phyloP scores from a whole-genome alignment of 2,113 vertebrate species.

The Casuarius casuarius region DNA sequence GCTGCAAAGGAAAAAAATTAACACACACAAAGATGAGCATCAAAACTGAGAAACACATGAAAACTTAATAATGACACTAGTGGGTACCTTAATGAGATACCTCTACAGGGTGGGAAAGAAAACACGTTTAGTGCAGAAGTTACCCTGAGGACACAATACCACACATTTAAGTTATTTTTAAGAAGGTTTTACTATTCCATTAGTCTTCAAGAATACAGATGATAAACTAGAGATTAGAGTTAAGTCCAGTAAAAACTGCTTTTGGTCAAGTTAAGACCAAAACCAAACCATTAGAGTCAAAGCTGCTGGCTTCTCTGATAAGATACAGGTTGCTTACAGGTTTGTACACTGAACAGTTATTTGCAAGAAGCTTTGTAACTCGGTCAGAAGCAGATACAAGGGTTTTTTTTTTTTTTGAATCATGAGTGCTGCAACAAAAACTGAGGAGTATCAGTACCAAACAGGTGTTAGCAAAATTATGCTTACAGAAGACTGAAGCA shows the following conservation, averaged over 20 bases:
- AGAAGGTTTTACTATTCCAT: conserved; percentile 77
- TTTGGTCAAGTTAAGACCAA: conserved; percentile 70
- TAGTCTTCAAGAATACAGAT: conserved; percentile 75
- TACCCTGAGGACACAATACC: conserved; percentile 75
- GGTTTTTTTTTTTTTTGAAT: background rate
- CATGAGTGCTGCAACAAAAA: background rate
- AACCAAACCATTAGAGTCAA: conserved; percentile 33
- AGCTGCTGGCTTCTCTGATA: conserved; percentile 2
- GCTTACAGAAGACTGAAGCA: background rate
- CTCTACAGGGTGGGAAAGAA: conserved; percentile 73
- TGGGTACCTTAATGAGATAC: conserved; percentile 80
- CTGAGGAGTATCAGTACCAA: background rate
- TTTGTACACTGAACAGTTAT: background rate
- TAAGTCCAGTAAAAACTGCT: conserved; percentile 65
- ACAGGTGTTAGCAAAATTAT: background rate
- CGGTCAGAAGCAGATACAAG: background rate
- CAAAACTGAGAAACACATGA: conserved; percentile 84
- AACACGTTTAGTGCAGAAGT: conserved; percentile 71
- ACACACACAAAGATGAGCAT: conserved; percentile 83
- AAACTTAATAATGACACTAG: conserved; percentile 85
- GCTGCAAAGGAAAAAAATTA: conserved; percentile 81
- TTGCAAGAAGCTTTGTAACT: conserved; percentile 23
- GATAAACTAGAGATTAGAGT: conserved; percentile 55
- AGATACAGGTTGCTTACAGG: background rate
- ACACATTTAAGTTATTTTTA: conserved; percentile 75